phyloP scores from a whole-genome alignment of 2,797 vertebrate genomes.

The Pseudochirops corinnae region DNA sequence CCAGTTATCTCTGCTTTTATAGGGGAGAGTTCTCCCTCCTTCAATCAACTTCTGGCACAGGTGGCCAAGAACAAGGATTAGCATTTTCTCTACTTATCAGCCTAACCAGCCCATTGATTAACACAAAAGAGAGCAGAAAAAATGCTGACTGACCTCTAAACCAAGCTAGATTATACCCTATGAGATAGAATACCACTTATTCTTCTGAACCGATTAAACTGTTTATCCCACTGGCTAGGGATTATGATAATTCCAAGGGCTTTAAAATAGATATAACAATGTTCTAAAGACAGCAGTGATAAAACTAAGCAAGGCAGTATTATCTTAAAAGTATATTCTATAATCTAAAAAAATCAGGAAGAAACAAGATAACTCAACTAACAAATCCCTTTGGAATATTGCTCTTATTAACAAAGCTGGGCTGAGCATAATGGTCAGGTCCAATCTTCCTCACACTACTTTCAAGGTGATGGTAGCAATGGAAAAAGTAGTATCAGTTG shows the following conservation, averaged over 20 bases:
- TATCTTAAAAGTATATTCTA: slow-evolving; percentile 23
- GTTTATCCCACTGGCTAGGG: slow-evolving; percentile 17
- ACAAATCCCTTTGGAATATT: slow-evolving; percentile 15
- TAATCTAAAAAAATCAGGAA: slow-evolving; percentile 50
- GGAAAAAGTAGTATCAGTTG: background rate
- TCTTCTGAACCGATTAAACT: background rate
- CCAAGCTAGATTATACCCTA: background rate
- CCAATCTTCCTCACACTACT: background rate
- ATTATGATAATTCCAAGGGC: background rate
- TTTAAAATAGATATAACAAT: slow-evolving; percentile 36
- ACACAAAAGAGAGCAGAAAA: background rate
- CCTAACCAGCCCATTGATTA: background rate
- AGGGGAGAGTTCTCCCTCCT: background rate
- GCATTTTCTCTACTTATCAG: background rate
- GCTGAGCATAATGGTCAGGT: background rate
- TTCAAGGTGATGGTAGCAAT: background rate
- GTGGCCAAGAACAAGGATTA: background rate
- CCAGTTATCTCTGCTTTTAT: background rate
- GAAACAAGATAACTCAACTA: background rate
- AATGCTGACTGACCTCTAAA: background rate
- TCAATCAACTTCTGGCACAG: background rate
- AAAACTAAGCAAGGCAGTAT: slow-evolving; percentile 32
- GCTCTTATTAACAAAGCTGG: slow-evolving; percentile 2
- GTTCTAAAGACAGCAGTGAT: background rate
- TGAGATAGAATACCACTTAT: background rate